phyloP scores from a whole-genome alignment of 2,797 vertebrate species.

The Fratercula arctica region DNA sequence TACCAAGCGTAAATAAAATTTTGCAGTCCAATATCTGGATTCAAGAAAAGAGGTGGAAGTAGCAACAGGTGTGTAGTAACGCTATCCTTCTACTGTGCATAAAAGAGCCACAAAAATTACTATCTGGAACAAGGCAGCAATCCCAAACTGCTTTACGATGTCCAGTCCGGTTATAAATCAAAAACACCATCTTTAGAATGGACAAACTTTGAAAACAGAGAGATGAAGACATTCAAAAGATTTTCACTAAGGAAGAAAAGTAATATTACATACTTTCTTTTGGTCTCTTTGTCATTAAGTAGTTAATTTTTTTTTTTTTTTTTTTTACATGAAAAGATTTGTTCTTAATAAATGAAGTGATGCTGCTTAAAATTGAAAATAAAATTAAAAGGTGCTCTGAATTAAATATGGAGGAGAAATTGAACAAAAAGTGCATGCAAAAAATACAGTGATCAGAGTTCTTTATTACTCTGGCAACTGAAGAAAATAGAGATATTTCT shows the following conservation, averaged over 20 bases:
- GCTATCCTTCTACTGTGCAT: background rate
- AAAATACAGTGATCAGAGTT: background rate
- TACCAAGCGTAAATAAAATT: background rate
- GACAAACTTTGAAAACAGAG: background rate
- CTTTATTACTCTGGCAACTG: background rate
- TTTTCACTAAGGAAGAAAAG: background rate
- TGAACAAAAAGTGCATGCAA: background rate
- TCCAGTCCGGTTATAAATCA: background rate
- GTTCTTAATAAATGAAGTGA: background rate
- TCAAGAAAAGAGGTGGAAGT: background rate
- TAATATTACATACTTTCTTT: background rate
- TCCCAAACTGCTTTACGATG: no score
- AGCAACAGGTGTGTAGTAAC: background rate
- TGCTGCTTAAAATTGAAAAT: background rate
- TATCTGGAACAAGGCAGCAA: background rate
- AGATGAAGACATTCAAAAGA: background rate
- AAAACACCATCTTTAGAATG: background rate
- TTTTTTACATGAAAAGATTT: background rate
- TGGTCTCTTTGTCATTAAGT: background rate
- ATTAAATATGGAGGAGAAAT: background rate
- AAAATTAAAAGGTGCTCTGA: background rate
- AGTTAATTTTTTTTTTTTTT: background rate
- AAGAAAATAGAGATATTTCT: background rate
- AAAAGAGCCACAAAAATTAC: background rate
- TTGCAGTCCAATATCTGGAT: background rate